phyloP scores from a whole-genome alignment of 2,797 vertebrate species.

The Ctenosaura bakeri region DNA sequence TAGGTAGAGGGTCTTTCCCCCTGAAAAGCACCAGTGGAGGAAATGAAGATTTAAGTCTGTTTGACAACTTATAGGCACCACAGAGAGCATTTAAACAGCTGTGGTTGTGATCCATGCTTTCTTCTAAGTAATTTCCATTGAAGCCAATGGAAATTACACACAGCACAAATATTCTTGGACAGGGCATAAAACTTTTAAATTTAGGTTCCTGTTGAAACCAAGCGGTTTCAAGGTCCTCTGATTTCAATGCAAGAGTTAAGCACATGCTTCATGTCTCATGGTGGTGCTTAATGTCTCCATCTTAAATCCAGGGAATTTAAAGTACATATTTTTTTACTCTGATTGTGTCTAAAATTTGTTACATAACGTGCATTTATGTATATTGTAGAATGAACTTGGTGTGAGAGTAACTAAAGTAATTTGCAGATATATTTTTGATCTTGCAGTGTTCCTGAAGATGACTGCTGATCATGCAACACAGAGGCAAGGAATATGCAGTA shows the following conservation, averaged over 20 bases:
- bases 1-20: slow-evolving; percentile 42
- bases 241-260: background rate
- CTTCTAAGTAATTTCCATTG: slow-evolving; percentile 4
- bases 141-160: slow-evolving; percentile 1
- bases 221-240: background rate
- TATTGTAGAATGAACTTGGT: background rate
- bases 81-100: slow-evolving; percentile 25
- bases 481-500: background rate
- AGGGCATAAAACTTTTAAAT: background rate
- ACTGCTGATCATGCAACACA: too few relatives aligned
- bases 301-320: slow-evolving; percentile 8
- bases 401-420: background rate
- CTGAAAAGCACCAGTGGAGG: slow-evolving; percentile 46
- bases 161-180: background rate
- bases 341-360: background rate
- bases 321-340: background rate
- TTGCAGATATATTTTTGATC: background rate
- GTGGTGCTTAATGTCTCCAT: background rate
- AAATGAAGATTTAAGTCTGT: slow-evolving; percentile 57
- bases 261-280: background rate
- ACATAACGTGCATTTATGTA: background rate
- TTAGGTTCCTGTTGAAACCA: background rate
- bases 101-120: slow-evolving; percentile 33
- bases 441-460: background rate
- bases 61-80: slow-evolving; percentile 45